A percentile compares a stretch with the other conserved stretches of the same genome.
phyloP scores from a whole-genome alignment of 2,888 invertebrate species.

The Laspeyria flexula region DNA sequence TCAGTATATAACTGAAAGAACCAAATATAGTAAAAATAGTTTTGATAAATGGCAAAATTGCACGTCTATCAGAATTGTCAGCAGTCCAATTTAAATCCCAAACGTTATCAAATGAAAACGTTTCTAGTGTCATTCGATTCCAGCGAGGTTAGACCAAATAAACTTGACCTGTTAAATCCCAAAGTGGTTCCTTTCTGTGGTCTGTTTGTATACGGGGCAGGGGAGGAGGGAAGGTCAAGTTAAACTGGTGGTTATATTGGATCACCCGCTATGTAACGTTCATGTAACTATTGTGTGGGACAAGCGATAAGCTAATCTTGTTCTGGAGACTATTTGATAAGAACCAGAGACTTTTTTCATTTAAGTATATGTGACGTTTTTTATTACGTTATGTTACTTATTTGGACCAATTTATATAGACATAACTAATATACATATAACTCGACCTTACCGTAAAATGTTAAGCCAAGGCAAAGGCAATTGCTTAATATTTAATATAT shows the following conservation, averaged over 20 bases:
- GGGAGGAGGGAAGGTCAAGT: constrained; percentile 39
- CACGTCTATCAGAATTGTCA: constrained; percentile 31
- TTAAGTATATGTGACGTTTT: no score
- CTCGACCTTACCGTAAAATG: no score
- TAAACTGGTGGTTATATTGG: constrained; percentile 47
- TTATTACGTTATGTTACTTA: no score
- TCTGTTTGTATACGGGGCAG: constrained; percentile 36
- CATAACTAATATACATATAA: no score
- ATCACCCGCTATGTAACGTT: constrained; percentile 52
- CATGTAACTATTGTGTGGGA: constrained; percentile 43
- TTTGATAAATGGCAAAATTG: constrained; percentile 23
- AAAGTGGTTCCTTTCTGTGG: constrained; percentile 29
- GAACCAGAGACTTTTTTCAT: no score
- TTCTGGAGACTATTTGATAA: background rate
- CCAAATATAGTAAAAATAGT: no score
- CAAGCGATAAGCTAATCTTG: constrained; percentile 26
- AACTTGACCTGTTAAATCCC: constrained; percentile 41
- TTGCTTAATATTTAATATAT: no score
- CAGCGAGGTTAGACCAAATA: constrained; percentile 41
- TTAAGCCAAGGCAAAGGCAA: no score
- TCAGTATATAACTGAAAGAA: no score
- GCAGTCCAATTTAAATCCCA: constrained; percentile 51
- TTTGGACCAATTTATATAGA: no score
- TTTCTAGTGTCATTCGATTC: constrained; percentile 51
- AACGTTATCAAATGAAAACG: constrained; percentile 56